Evolutionary conservation across 2,888 invertebrate genomes (phyloP).

Genomic region (Lacanobia wlatinum): DNA sequence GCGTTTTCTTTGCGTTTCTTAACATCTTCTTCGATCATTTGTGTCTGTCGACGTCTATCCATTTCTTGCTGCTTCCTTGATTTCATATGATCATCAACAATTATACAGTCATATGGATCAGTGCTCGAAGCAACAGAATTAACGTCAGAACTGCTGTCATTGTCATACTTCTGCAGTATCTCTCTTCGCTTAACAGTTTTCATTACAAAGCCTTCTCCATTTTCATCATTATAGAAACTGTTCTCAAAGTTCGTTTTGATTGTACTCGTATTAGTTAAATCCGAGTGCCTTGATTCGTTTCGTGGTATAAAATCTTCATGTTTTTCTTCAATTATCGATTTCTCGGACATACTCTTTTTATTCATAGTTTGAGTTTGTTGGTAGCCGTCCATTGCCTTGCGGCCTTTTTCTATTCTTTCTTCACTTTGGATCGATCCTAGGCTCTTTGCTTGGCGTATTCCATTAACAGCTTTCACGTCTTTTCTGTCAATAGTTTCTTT

Average conservation of each 20-base stretch:
- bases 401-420: constrained; percentile 79
- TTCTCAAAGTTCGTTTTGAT: constrained; percentile 91
- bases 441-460: constrained; percentile 88
- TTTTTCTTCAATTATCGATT: constrained; percentile 85
- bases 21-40: constrained; percentile 81
- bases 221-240: constrained; percentile 92
- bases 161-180: constrained; percentile 93
- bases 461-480: constrained; percentile 83
- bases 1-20: constrained; percentile 86
- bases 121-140: constrained; percentile 93
- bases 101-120: constrained; percentile 95
- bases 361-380: constrained; percentile 80
- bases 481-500: constrained; percentile 88
- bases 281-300: constrained; percentile 87
- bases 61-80: constrained; percentile 89
- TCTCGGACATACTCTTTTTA: constrained; percentile 87
- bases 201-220: constrained; percentile 92
- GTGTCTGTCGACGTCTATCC: constrained; percentile 86
- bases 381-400: constrained; percentile 76
- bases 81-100: constrained; percentile 94
- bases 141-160: constrained; percentile 92
- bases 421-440: constrained; percentile 87
- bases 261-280: constrained; percentile 88
- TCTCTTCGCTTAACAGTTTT: constrained; percentile 94
- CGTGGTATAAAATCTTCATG: constrained; percentile 83